Evolutionary conservation across 2,888 invertebrate species (phyloP).

Genomic region (Caradrina clavipalpis): DNA sequence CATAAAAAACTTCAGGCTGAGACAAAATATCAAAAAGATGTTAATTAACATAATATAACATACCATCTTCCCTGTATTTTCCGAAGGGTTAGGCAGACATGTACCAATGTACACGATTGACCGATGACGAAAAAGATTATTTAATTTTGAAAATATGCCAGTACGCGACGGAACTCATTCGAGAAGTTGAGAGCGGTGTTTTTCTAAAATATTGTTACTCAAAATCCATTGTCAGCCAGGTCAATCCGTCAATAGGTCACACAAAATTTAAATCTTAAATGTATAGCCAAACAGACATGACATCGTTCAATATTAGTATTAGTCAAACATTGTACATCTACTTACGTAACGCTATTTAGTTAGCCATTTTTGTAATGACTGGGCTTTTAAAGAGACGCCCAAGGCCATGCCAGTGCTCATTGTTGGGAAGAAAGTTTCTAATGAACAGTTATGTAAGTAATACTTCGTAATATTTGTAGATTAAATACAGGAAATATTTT

Average conservation of each 20-base stretch:
- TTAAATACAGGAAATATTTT: slow-evolving; percentile 6
- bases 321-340: slow-evolving; percentile 22
- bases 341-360: slow-evolving; percentile 38
- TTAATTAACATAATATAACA: no score
- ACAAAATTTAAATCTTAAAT: background rate
- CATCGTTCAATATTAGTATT: slow-evolving; percentile 26
- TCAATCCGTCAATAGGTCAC: background rate
- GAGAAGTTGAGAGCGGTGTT: no score
- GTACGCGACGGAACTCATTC: no score
- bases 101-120: no score
- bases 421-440: slow-evolving; percentile 50
- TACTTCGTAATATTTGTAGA: slow-evolving; percentile 25
- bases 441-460: slow-evolving; percentile 37
- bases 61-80: no score
- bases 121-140: no score
- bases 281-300: background rate
- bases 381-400: slow-evolving; percentile 37
- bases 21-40: no score
- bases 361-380: slow-evolving; percentile 25
- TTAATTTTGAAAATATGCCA: no score
- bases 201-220: no score
- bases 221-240: no score
- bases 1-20: no score
- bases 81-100: no score
- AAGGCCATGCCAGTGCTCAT: slow-evolving; percentile 35